A percentile compares a stretch with the other conserved stretches of the same genome.
Conservation (phyloP, 1,140 invertebrate species). For the Galleria mellonella region DNA sequence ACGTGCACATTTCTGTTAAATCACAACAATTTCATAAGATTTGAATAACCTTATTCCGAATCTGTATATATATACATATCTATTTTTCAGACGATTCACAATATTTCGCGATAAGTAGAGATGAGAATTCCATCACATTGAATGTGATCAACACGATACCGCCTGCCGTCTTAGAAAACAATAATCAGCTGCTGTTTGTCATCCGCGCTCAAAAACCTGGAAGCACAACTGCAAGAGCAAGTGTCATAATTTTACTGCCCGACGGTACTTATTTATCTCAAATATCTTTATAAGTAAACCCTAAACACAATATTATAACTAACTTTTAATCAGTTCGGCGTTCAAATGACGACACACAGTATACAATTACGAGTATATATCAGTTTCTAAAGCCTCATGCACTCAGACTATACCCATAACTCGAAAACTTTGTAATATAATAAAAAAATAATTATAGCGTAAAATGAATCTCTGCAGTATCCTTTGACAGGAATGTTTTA, state of each 20-base stretch:
- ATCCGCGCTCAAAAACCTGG: conserved; percentile 11
- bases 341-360: too few species aligned
- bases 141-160: conserved; percentile 10
- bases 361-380: too few species aligned
- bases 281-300: not conserved
- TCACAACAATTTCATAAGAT: not conserved
- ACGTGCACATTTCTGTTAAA: not conserved
- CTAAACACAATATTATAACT: too few species aligned
- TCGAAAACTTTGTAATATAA: too few species aligned
- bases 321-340: too few species aligned
- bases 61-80: not conserved
- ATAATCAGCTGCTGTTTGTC: conserved; percentile 18
- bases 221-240: conserved; percentile 7
- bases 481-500: too few species aligned
- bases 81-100: conserved; percentile 20
- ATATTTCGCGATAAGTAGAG: conserved; percentile 17
- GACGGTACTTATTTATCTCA: conserved; percentile 10
- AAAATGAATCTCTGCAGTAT: too few species aligned
- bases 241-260: conserved; percentile 16
- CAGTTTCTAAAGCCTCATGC: too few species aligned
- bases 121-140: conserved; percentile 10
- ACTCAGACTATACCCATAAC: too few species aligned
- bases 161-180: conserved; percentile 18
- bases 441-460: too few species aligned
- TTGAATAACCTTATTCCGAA: conserved; percentile 17